Conservation (phyloP, 2,888 invertebrate species). For the Cistogaster globosa region DNA sequence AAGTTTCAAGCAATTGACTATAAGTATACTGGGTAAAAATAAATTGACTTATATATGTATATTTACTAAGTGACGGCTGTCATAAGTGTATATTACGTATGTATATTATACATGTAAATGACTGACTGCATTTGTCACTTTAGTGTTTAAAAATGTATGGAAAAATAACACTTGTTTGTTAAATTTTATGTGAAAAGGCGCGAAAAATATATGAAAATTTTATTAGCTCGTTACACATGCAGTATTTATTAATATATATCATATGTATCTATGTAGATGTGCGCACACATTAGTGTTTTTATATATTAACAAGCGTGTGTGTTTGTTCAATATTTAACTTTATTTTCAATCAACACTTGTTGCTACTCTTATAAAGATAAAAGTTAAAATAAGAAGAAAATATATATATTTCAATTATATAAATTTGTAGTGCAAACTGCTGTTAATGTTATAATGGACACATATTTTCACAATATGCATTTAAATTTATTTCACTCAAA, state of each 20-base stretch:
- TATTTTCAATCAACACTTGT: constrained; percentile 70
- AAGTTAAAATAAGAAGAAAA: constrained; percentile 13
- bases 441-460: constrained; percentile 56
- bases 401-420: constrained; percentile 39
- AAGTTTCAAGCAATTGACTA: neutral
- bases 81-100: constrained; percentile 44
- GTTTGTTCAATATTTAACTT: constrained; percentile 44
- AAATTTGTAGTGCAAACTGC: constrained; percentile 56
- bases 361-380: constrained; percentile 39
- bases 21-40: constrained; percentile 17
- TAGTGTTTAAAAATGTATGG: constrained; percentile 67
- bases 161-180: constrained; percentile 66
- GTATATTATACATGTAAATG: constrained; percentile 59
- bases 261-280: neutral
- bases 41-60: neutral
- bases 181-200: constrained; percentile 67
- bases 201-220: constrained; percentile 73
- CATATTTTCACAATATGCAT: constrained; percentile 17
- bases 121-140: constrained; percentile 69
- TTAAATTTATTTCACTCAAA: neutral
- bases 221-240: constrained; percentile 71
- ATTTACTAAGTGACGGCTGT: constrained; percentile 51
- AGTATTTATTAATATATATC: constrained; percentile 20
- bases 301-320: constrained; percentile 2
- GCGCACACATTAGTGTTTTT: neutral